Evolutionary conservation across 64 coral and sea anemone species (phyloP).

Genomic region (Montipora efflorescens): DNA sequence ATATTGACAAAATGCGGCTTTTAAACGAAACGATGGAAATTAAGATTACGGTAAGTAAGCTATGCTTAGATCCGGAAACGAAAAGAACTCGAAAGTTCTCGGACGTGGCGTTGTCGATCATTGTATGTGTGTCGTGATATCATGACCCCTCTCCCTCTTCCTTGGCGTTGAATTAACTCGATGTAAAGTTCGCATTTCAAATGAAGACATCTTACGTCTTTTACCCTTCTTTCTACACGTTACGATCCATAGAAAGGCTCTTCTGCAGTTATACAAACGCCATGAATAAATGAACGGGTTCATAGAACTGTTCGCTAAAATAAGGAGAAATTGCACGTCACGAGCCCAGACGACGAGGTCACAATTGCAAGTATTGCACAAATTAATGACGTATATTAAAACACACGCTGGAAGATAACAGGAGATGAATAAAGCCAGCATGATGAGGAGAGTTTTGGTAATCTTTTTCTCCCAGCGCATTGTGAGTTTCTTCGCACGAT

Average conservation of each 20-base stretch:
- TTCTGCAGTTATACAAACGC: slow-evolving; percentile 70
- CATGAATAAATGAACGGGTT: slow-evolving; percentile 94
- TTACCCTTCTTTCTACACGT: slow-evolving; percentile 72
- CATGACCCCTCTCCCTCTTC: background rate
- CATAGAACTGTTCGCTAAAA: slow-evolving; percentile 83
- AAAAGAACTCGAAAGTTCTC: too few relatives aligned
- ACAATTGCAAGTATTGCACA: slow-evolving; percentile 78
- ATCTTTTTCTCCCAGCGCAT: slow-evolving; percentile 85
- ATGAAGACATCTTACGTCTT: slow-evolving; percentile 59
- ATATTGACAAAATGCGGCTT: too few relatives aligned
- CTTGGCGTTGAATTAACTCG: background rate
- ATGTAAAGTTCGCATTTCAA: background rate
- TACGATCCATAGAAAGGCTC: slow-evolving; percentile 81
- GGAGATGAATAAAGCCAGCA: slow-evolving; percentile 75
- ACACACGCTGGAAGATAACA: slow-evolving; percentile 84
- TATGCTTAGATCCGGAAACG: too few relatives aligned
- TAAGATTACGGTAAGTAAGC: too few relatives aligned
- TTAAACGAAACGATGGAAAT: too few relatives aligned
- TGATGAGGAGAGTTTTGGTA: slow-evolving; percentile 89
- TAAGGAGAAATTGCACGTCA: slow-evolving; percentile 86
- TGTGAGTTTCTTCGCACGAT: slow-evolving; percentile 66
- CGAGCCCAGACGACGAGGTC: slow-evolving; percentile 77
- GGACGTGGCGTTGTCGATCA: background rate
- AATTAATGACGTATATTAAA: slow-evolving; percentile 85
- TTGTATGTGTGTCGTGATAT: background rate